Conservation (phyloP, 2,797 vertebrate genomes). For the Clamator glandarius region DNA sequence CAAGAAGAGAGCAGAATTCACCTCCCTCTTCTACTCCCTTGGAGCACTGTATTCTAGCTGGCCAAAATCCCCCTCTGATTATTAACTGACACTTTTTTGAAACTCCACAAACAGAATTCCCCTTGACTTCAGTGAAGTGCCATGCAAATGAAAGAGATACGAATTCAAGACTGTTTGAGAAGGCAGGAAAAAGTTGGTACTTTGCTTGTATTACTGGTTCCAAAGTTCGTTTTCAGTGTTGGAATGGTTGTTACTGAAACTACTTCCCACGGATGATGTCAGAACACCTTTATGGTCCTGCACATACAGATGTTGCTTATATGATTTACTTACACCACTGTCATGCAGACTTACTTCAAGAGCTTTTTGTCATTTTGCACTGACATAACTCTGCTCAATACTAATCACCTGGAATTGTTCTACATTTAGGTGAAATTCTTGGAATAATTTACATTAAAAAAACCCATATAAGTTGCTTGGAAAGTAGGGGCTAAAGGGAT, state of each 20-base stretch:
- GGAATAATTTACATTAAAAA: conserved; percentile 12
- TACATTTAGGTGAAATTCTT: neutral
- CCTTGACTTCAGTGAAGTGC: neutral
- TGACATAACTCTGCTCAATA: neutral
- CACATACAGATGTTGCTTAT: neutral
- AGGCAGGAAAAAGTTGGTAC: neutral
- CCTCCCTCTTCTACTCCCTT: neutral
- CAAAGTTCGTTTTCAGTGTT: neutral
- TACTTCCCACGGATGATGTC: neutral
- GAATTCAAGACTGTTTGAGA: neutral
- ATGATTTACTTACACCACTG: neutral
- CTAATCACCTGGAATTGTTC: conserved; percentile 4
- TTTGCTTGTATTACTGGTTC: neutral
- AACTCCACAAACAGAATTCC: neutral
- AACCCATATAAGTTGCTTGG: neutral
- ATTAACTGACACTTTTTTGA: neutral
- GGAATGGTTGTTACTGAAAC: neutral
- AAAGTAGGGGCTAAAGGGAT: neutral
- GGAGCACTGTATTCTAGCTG: neutral
- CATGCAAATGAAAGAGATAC: neutral
- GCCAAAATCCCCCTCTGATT: neutral
- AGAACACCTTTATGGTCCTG: neutral
- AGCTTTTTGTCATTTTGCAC: neutral
- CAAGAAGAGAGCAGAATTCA: neutral
- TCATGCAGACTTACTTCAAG: neutral